Evolutionary conservation across 2,888 invertebrate species (phyloP), one percentile per base, ranked within the genome.

Genomic region (Kuschelorhynchus macadamiae): DNA sequence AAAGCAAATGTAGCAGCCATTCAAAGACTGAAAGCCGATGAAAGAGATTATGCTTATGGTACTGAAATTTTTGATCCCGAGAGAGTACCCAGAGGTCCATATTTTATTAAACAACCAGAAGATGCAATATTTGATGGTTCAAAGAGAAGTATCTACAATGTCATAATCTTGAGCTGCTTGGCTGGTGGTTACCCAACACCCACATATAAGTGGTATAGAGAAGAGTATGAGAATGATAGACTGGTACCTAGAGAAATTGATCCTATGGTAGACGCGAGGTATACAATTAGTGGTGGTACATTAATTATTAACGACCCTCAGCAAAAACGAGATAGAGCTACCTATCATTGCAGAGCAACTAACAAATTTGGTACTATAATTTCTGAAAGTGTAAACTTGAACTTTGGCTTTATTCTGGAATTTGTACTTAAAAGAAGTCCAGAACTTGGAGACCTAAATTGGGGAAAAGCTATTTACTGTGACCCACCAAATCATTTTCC

Each of bases 401-500:
- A 94, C 44, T 97, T 97, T 85, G 97, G 97, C 25, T 92, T 88
- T 79, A 95, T 97, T 72, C 88, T 93, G 79, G 95, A 96, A 82
- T 97, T 97, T 77, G 96, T 95, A 83, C 87, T 94, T 72, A 93
- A 94, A 80, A 88, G 96, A 63, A 91, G 95, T 0, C 86, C 89
- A 42, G 96, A 96, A 84, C 87, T 87, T 70, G 96, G 95, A 5
- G 92, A 93, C 76, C 92, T 95, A 82, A 95, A 96, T 83, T 96
- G 96, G 96, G 96, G 96, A 32, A 96, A 96, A 86, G 92, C 94
- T 0, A 89, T 96, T 73, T 93, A 91, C 74, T 97, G 96, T 84
- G 96, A 96, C 85, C 94, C 97, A 11, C 97, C 97, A 0, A 93
- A 93, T 73, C 93, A 94, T 85, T 97, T 92, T 82, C 96, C 97